Evolutionary conservation across 2,113 vertebrate species (phyloP).

Genomic region (Phrynosoma blainvillii): DNA sequence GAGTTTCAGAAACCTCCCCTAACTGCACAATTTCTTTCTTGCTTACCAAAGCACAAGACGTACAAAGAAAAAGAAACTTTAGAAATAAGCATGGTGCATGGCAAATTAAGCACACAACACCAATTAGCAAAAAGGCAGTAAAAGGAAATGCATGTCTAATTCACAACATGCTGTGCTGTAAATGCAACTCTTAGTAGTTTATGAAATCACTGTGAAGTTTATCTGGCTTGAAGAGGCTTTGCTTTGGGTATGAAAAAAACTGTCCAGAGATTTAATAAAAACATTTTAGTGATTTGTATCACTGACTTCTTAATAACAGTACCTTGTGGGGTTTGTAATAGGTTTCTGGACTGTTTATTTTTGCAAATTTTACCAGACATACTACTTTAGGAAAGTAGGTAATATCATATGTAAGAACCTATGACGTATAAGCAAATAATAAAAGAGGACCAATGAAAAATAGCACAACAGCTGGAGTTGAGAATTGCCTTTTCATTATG

Average conservation of each 20-base stretch:
- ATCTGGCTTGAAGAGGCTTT: conserved; percentile 31
- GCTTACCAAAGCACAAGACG: conserved; percentile 16
- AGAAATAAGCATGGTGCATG: conserved; percentile 4
- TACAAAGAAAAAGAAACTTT: conserved; percentile 12
- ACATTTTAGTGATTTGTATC: conserved; percentile 12
- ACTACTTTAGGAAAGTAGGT: conserved; percentile 23
- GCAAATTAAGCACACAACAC: conserved; percentile 17
- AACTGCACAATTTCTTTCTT: conserved; percentile 22
- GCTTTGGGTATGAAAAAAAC: conserved; percentile 15
- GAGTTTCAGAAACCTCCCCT: conserved; percentile 24
- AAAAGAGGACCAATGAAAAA: conserved; percentile 26
- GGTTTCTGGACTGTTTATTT: conserved; percentile 13
- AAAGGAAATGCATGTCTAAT: conserved; percentile 22
- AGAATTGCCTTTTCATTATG: not conserved
- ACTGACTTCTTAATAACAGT: conserved; percentile 35
- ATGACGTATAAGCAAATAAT: conserved; percentile 24
- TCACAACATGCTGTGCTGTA: not conserved
- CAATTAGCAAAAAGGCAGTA: conserved; percentile 8
- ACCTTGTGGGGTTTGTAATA: conserved; percentile 17
- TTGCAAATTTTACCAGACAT: conserved; percentile 3
- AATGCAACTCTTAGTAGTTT: conserved; percentile 24
- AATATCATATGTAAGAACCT: conserved; percentile 48
- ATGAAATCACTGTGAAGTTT: conserved; percentile 41
- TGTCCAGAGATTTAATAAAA: not conserved
- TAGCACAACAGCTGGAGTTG: conserved; percentile 29